These are phyloP conservation scores for Adelognathus sp. DNA, from an alignment of 2,888 invertebrate genomes.

Conservation along the genomic window DNA sequence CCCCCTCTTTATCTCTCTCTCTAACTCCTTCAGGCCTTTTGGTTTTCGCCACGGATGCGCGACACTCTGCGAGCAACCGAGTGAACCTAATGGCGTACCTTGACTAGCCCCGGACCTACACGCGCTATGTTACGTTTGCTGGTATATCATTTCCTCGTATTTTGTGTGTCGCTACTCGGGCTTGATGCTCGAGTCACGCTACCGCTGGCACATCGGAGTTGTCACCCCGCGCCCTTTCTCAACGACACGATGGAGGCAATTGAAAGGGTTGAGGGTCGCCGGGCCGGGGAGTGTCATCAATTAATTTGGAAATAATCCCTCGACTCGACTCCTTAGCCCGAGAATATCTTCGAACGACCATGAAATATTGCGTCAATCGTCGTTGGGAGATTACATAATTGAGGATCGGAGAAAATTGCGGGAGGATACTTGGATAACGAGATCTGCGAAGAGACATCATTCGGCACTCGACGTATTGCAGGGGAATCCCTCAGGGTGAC, in stretches of 20 bases:
- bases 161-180: not conserved
- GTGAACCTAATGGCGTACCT: constrained; percentile 44
- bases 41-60: constrained; percentile 9
- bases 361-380: too few species aligned
- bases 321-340: not conserved
- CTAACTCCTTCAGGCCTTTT: constrained; percentile 15
- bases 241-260: not conserved
- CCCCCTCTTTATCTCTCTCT: too few species aligned
- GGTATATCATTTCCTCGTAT: not conserved
- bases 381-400: too few species aligned
- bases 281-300: not conserved
- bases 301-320: not conserved
- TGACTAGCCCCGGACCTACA: constrained; percentile 5
- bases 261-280: not conserved
- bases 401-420: too few species aligned
- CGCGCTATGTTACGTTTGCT: not conserved
- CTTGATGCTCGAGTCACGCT: not conserved
- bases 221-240: not conserved
- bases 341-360: not conserved
- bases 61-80: constrained; percentile 34
- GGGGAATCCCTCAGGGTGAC: too few species aligned
- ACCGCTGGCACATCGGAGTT: not conserved
- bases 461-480: too few species aligned
- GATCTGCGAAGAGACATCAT: too few species aligned
- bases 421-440: too few species aligned